Base-by-base conservation (phyloP, 1,140 invertebrate species). In the Drosophila burlai region DNA sequence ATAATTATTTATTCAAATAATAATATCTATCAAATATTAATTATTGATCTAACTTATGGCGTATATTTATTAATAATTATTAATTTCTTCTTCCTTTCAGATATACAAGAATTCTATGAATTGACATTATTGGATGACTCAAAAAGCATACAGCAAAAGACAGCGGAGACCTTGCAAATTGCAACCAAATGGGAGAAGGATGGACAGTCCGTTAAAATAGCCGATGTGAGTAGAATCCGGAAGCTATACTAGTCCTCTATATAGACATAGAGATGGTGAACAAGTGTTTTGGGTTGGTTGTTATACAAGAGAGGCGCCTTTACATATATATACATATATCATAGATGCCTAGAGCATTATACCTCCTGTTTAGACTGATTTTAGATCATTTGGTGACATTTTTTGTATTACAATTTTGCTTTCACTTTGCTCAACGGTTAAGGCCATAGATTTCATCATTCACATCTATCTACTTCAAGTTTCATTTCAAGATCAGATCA, bases 71-170 rank as follows among this genome's bases (percentile, higher is more conserved):
- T 18, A 34, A 15, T 18, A 21, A 34, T 18, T 18, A 15, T 97
- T 24, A 93, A 11, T 2, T 1, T 29, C 18, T 45, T 6, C 43
- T 49, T 2, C 15, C 9, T 42, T 96, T 21, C 96, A 99, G 98
- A 99, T 95, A 99, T 99, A 91, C 98, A 99, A 95, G 98, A 99
- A 94, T 99, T 99, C 94, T 99, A 99, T 94, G 98, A 99, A 94
- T 95, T 98, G 77, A 99, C 98, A 52, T 95, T 99, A 69, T 95
- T 99, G 86, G 98, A 99, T 94, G 98, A 99, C 93, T 97, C 96
- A 50, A 99, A 99, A 94, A 97, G 97, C 59, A 95, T 98, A 68
- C 97, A 99, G 93, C 97, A 99, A 94, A 99, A 99, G 94, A 98
- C 98, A 61, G 96, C 96, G 31, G 98, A 99, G 94, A 99, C 98